Conservation (phyloP, 2,888 invertebrate species). For the Caradrina clavipalpis region DNA sequence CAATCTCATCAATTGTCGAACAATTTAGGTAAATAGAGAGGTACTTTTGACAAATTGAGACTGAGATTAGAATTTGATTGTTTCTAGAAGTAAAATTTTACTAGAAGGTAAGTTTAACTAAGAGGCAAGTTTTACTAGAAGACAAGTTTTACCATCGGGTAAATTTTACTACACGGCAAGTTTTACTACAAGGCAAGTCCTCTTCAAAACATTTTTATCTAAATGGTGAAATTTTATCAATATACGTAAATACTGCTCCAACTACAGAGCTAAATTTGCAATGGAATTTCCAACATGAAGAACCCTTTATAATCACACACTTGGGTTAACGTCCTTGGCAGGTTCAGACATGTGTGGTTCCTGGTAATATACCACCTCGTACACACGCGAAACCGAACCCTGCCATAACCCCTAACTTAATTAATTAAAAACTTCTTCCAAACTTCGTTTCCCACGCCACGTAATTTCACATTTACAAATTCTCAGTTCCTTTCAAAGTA, state of each 20-base stretch:
- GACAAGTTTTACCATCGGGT: too few relatives aligned
- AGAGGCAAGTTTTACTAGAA: too few relatives aligned
- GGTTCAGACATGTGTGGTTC: constrained; percentile 12
- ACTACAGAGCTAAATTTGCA: neutral
- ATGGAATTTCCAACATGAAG: too few relatives aligned
- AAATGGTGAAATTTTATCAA: neutral
- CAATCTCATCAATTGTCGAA: too few relatives aligned
- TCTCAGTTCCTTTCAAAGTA: constrained; percentile 65
- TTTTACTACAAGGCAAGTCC: too few relatives aligned
- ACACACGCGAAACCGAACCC: constrained; percentile 44
- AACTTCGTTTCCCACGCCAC: constrained; percentile 78
- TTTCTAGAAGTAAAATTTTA: too few relatives aligned
- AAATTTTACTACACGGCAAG: too few relatives aligned
- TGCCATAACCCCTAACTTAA: constrained; percentile 54
- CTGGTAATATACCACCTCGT: constrained; percentile 34
- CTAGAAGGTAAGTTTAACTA: too few relatives aligned
- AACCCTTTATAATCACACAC: neutral
- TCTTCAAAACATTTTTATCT: too few relatives aligned
- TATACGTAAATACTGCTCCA: neutral
- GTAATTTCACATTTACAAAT: constrained; percentile 68
- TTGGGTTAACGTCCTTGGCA: constrained; percentile 16
- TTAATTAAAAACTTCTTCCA: constrained; percentile 62
- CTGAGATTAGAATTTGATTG: too few relatives aligned
- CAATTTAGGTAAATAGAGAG: too few relatives aligned
- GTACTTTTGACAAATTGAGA: too few relatives aligned